phyloP scores from a whole-genome alignment of 2,113 vertebrate species.

The Ophthalmolycus amberensis region DNA sequence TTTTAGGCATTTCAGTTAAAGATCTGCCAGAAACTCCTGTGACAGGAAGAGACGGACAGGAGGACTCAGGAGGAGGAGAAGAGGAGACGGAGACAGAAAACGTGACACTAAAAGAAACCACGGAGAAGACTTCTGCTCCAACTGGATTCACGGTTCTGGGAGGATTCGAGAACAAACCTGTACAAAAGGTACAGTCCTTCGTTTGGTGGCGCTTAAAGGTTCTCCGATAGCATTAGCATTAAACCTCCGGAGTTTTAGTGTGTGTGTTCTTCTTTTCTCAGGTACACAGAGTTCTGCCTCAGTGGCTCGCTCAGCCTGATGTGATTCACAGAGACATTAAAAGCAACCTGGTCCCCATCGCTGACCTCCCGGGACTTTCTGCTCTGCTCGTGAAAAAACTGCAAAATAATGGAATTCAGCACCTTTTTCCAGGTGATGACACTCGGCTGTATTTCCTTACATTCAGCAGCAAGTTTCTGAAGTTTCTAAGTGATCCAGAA shows the following conservation, averaged over 20 bases:
- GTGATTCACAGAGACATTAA: constrained; percentile 86
- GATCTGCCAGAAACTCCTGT: neutral
- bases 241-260: neutral
- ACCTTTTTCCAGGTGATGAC: constrained; percentile 91
- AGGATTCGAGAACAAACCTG: constrained; percentile 79
- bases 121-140: constrained; percentile 25
- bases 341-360: constrained; percentile 82
- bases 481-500: neutral
- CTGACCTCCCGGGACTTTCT: constrained; percentile 84
- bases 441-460: no score
- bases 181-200: constrained; percentile 79
- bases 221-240: neutral
- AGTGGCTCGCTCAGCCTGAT: constrained; percentile 91
- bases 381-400: constrained; percentile 85
- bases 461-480: neutral
- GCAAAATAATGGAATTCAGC: constrained; percentile 84
- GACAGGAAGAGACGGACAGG: neutral
- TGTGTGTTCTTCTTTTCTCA: constrained; percentile 50
- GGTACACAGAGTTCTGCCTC: constrained; percentile 90
- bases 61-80: constrained; percentile 10
- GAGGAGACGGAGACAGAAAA: constrained; percentile 4
- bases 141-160: constrained; percentile 83
- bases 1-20: constrained; percentile 24
- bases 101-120: constrained; percentile 13
- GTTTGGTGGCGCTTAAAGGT: neutral